Percentiles rank a stretch among this genome's conserved stretches.
Conservation (phyloP, 2,797 vertebrate genomes). For the Pygocentrus nattereri region DNA sequence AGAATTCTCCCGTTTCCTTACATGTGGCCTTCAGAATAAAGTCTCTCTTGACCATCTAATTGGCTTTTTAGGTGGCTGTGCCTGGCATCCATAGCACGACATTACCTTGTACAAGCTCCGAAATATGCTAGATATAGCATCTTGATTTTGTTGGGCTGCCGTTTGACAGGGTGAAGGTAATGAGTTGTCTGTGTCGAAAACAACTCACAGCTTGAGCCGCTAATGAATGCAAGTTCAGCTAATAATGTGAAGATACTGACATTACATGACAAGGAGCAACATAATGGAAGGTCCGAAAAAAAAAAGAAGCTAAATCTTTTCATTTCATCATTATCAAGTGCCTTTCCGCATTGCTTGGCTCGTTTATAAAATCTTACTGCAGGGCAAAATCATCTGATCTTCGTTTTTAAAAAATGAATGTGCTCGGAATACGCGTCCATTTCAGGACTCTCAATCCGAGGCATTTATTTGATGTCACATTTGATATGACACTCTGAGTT, state of each 20-base stretch:
- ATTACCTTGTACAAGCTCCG: constrained; percentile 30
- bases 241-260: constrained; percentile 43
- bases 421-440: neutral
- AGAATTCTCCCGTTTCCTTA: neutral
- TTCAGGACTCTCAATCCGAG: neutral
- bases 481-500: constrained; percentile 21
- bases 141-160: constrained; percentile 37
- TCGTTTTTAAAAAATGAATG: neutral
- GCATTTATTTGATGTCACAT: neutral
- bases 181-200: constrained; percentile 50
- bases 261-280: constrained; percentile 6
- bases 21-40: constrained; percentile 12
- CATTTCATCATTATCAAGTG: constrained; percentile 3
- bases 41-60: constrained; percentile 36
- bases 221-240: constrained; percentile 54
- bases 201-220: constrained; percentile 41
- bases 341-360: neutral
- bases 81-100: neutral
- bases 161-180: constrained; percentile 55
- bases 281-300: constrained; percentile 28
- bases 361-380: constrained; percentile 7
- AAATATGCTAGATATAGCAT: constrained; percentile 26
- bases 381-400: neutral
- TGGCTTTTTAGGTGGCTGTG: constrained; percentile 31
- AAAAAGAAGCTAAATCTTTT: constrained; percentile 9